These are phyloP conservation scores for Sphenodon punctatus DNA, from an alignment of 2,797 vertebrate species.

Conservation along the genomic window DNA sequence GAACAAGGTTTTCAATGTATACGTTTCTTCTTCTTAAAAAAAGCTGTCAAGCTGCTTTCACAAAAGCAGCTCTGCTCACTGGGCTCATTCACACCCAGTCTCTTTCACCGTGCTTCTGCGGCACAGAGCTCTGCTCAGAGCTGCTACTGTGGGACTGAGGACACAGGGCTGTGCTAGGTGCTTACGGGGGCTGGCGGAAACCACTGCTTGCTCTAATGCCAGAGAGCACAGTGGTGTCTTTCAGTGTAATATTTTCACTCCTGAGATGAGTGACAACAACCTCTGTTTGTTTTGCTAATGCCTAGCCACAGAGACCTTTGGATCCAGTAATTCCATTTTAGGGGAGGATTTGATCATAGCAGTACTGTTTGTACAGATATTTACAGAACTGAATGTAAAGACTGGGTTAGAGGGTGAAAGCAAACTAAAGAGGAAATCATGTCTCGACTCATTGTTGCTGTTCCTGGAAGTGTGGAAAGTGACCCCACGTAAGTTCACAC, in stretches of 20 bases:
- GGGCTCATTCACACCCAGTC: too few species aligned
- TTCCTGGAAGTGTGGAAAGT: too few species aligned
- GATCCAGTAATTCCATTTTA: neutral
- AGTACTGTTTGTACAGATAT: neutral
- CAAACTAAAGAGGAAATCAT: neutral
- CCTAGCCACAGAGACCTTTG: conserved; percentile 3
- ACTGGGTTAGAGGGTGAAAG: neutral
- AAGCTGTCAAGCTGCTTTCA: neutral
- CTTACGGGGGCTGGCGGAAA: neutral
- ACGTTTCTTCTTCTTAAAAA: too few species aligned
- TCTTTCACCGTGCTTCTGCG: neutral
- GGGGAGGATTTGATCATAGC: neutral
- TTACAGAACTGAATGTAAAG: neutral
- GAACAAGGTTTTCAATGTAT: neutral
- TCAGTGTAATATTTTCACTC: neutral
- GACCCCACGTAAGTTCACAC: too few species aligned
- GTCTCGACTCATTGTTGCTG: neutral
- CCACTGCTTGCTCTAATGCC: neutral
- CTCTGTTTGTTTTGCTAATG: neutral
- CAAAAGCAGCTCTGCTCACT: too few species aligned
- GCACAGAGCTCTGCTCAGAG: neutral
- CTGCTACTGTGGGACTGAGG: neutral
- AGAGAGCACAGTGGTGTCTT: neutral
- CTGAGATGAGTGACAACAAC: neutral
- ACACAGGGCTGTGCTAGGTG: neutral